Percentiles rank a stretch among this genome's conserved stretches.
Conservation (phyloP, 2,113 vertebrate genomes). For the Pelusios castaneus region DNA sequence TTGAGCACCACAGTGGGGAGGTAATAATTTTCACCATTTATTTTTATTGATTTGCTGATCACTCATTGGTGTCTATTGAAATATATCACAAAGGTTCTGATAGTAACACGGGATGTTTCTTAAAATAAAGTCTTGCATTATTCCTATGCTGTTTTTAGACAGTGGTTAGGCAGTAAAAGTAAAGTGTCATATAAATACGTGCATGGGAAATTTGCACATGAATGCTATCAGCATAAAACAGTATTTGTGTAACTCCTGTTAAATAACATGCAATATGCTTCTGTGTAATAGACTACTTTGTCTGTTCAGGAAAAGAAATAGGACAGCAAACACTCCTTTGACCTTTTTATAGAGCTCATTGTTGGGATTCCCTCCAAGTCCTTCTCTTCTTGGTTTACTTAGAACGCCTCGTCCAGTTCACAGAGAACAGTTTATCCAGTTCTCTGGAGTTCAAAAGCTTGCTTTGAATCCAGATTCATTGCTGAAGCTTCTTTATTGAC, state of each 20-base stretch:
- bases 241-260: neutral
- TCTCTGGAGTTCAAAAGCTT: neutral
- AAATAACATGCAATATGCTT: neutral
- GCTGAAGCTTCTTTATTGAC: neutral
- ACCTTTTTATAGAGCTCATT: neutral
- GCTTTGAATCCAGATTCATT: neutral
- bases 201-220: accelerated
- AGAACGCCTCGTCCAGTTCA: neutral
- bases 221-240: accelerated
- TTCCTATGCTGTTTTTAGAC: accelerated
- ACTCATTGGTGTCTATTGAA: neutral
- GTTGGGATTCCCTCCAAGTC: neutral
- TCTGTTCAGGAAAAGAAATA: too few species aligned
- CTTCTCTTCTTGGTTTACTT: neutral
- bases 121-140: neutral
- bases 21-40: constrained; percentile 16
- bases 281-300: neutral
- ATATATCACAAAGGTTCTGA: neutral
- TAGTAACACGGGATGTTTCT: neutral
- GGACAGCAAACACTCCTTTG: neutral
- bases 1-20: neutral
- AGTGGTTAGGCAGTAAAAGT: neutral
- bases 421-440: neutral
- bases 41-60: constrained; percentile 53
- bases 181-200: neutral